These are phyloP conservation scores for Bungarus multicinctus DNA, from an alignment of 2,113 vertebrate genomes.

Conservation along the genomic window DNA sequence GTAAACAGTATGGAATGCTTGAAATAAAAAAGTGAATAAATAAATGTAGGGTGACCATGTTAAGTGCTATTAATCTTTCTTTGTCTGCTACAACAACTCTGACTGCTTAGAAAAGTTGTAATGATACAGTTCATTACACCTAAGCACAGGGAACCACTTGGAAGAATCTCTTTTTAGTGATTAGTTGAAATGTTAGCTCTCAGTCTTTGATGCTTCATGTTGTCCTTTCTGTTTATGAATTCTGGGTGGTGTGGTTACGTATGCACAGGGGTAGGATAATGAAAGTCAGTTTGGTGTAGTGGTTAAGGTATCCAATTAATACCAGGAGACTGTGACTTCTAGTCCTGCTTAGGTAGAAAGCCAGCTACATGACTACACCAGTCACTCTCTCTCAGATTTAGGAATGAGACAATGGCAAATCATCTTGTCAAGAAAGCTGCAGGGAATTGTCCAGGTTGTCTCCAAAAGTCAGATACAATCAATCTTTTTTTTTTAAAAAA, in stretches of 20 bases:
- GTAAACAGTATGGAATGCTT: neutral
- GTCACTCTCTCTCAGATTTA: neutral
- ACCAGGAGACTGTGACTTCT: neutral
- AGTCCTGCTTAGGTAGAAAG: neutral
- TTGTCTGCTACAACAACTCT: neutral
- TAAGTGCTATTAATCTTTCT: neutral
- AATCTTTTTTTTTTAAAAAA: neutral
- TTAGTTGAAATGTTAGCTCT: neutral
- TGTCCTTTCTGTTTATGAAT: neutral
- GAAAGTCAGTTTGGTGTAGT: neutral
- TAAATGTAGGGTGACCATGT: neutral
- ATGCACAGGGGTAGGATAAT: neutral
- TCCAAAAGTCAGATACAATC: neutral
- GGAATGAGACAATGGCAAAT: neutral
- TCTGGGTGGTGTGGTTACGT: neutral
- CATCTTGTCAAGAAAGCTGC: neutral
- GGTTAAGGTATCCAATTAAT: neutral
- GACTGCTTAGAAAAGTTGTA: neutral
- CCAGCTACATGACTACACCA: neutral
- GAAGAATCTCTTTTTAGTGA: neutral
- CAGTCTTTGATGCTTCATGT: neutral
- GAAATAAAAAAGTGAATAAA: neutral
- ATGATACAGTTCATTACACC: neutral
- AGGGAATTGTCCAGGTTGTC: neutral
- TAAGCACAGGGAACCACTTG: neutral